Base-by-base conservation (phyloP, 2,113 vertebrate genomes). In the Butorides virescens region DNA sequence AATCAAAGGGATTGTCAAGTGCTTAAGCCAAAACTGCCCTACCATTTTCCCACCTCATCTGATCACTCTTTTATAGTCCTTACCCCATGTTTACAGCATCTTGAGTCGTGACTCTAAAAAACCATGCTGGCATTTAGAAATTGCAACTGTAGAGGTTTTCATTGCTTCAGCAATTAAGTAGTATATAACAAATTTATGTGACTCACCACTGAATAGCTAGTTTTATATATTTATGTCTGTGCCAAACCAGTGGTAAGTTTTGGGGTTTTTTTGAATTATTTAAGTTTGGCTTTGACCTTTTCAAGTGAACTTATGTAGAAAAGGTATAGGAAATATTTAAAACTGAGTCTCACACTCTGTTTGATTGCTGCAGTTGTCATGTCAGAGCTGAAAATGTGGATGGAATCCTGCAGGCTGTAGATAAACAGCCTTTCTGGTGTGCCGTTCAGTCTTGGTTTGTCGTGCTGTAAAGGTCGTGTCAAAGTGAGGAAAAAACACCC, bases 271-370 rank as follows among this genome's bases (percentile, higher is more conserved):
- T 13, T 23, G 32, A 58, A 37, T n/a, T 75, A 34, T 72, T 50
- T 37, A 63, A 53, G 73, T 86, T 91, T 73, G 2, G 4, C 53
- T 91, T 58, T 93, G 83, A 92, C 90, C 92, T 97, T 96, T 97
- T 76, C 75, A 81, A 70, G 68, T 74, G 36, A 68, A 66, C 49
- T 91, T 88, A 11, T 0, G 1, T 15, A 86, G 71, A 73, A 63
- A 2, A 92, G 75, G 14, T 15, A 29, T 1, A 14, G 65, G 52
- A 13, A 13, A 2, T 23, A 34, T 55, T 95, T 37, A 37, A 71
- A 80, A 30, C 53, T 1, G 53, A 15, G 66, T 89, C 87, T 72
- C 46, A 6, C 47, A 1, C 70, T n/a, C 5, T 17, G 63, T 83
- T 67, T 67, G 47, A 32, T 39, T 66, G 39, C 29, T 56, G n/a